Evolutionary conservation across 2,888 invertebrate species (phyloP).

Genomic region (Ceramica pisi): DNA sequence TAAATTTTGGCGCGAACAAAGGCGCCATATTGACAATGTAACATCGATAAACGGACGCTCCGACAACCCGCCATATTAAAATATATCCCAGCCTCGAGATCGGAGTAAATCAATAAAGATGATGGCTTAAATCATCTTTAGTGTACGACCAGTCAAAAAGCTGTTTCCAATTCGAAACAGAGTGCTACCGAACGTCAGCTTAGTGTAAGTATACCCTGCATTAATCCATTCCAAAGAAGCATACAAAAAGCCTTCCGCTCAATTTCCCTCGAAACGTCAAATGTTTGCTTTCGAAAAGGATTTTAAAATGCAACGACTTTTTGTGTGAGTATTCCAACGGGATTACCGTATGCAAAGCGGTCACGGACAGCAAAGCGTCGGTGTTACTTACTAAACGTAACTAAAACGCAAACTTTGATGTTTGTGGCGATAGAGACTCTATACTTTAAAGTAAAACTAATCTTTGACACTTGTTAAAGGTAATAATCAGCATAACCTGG

Average conservation of each 20-base stretch:
- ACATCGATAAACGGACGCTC: slow-evolving; percentile 83
- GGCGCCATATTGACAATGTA: slow-evolving; percentile 89
- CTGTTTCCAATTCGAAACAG: slow-evolving; percentile 67
- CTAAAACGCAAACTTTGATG: slow-evolving; percentile 70
- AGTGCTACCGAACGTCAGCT: slow-evolving; percentile 78
- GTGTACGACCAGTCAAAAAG: slow-evolving; percentile 65
- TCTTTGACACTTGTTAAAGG: slow-evolving; percentile 2
- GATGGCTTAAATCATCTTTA: slow-evolving; percentile 82
- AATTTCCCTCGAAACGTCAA: slow-evolving; percentile 88
- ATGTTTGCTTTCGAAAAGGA: slow-evolving; percentile 88
- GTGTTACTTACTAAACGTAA: slow-evolving; percentile 69
- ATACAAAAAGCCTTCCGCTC: slow-evolving; percentile 84
- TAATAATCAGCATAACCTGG: neutral
- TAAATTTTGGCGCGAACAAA: slow-evolving; percentile 90
- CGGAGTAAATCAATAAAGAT: slow-evolving; percentile 86
- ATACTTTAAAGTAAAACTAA: neutral
- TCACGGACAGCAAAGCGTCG: slow-evolving; percentile 66
- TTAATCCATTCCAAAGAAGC: slow-evolving; percentile 74
- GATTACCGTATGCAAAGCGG: slow-evolving; percentile 87
- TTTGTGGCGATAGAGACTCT: slow-evolving; percentile 50
- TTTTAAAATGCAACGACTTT: slow-evolving; percentile 90
- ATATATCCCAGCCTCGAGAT: slow-evolving; percentile 83
- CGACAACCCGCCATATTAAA: slow-evolving; percentile 82
- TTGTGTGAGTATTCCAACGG: slow-evolving; percentile 81
- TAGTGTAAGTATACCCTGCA: slow-evolving; percentile 71